Evolutionary conservation across 1,140 invertebrate genomes (phyloP).

Genomic region (Heterodera carotae): DNA sequence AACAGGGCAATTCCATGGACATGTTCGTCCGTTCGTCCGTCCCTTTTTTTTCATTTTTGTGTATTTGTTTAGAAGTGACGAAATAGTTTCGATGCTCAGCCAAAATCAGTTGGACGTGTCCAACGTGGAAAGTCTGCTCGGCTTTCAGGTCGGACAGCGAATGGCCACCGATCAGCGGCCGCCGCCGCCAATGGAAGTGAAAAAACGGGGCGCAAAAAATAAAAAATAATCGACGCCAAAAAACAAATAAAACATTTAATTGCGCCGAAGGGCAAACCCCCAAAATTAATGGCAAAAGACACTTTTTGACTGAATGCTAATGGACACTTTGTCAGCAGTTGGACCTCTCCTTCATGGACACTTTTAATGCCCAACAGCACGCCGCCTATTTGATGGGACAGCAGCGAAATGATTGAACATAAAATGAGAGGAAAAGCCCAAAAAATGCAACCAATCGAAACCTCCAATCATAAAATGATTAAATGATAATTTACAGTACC

Average conservation of each 20-base stretch:
- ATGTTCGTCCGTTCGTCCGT: slow-evolving; percentile 47
- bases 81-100: slow-evolving; percentile 51
- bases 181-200: background rate
- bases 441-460: background rate
- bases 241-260: too few species aligned
- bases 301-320: too few species aligned
- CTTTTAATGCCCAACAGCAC: slow-evolving; percentile 25
- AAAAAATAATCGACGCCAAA: too few species aligned
- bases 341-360: slow-evolving; percentile 63
- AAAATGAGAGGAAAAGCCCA: background rate
- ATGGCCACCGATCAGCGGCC: slow-evolving; percentile 38
- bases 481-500: too few species aligned
- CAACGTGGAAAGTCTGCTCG: slow-evolving; percentile 62
- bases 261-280: too few species aligned
- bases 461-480: background rate
- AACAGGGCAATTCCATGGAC: slow-evolving; percentile 58
- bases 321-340: slow-evolving; percentile 56
- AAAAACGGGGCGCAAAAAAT: too few species aligned
- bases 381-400: slow-evolving; percentile 8
- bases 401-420: background rate
- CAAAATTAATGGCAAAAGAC: too few species aligned
- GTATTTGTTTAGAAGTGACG: slow-evolving; percentile 44
- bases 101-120: slow-evolving; percentile 50
- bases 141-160: slow-evolving; percentile 44
- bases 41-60: slow-evolving; percentile 25